Evolutionary conservation across 2,888 invertebrate genomes (phyloP).

Genomic region (Trypoxylon attenuatum): DNA sequence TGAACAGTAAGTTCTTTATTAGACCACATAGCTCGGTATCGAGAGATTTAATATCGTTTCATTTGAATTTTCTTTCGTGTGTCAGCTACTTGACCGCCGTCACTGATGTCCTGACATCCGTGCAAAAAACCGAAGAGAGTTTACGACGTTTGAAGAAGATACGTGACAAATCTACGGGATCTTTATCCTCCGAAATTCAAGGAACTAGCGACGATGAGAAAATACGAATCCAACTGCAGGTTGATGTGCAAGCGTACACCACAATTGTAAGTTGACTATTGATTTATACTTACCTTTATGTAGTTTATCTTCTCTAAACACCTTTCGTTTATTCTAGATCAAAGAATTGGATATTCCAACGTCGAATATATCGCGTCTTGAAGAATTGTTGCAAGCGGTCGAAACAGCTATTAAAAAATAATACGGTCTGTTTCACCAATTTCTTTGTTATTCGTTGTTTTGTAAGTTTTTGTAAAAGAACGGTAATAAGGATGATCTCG

Average conservation of each 20-base stretch:
- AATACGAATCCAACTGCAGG: slow-evolving; percentile 90
- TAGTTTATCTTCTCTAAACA: not conserved
- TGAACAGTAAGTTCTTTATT: slow-evolving; percentile 73
- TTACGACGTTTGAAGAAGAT: slow-evolving; percentile 91
- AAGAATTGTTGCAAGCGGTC: slow-evolving; percentile 79
- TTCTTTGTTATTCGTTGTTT: not conserved
- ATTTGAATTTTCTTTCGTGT: not conserved
- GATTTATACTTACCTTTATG: not conserved
- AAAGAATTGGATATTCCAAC: slow-evolving; percentile 77
- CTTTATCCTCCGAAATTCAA: slow-evolving; percentile 75
- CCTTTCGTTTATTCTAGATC: slow-evolving; percentile 71
- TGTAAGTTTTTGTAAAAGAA: slow-evolving; percentile 11
- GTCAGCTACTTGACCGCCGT: slow-evolving; percentile 83
- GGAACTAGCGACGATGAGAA: slow-evolving; percentile 94
- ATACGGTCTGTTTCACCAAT: slow-evolving; percentile 11
- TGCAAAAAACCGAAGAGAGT: slow-evolving; percentile 96
- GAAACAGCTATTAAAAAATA: slow-evolving; percentile 78
- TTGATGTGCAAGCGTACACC: slow-evolving; percentile 88
- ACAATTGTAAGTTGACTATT: slow-evolving; percentile 74
- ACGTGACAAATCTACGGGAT: slow-evolving; percentile 78
- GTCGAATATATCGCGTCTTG: slow-evolving; percentile 78
- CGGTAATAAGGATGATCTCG: not conserved
- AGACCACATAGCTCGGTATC: not conserved
- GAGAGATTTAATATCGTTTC: not conserved
- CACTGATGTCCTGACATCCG: slow-evolving; percentile 92